Base-by-base conservation (phyloP, 2,888 invertebrate genomes). In the Cheilosia grossa region DNA sequence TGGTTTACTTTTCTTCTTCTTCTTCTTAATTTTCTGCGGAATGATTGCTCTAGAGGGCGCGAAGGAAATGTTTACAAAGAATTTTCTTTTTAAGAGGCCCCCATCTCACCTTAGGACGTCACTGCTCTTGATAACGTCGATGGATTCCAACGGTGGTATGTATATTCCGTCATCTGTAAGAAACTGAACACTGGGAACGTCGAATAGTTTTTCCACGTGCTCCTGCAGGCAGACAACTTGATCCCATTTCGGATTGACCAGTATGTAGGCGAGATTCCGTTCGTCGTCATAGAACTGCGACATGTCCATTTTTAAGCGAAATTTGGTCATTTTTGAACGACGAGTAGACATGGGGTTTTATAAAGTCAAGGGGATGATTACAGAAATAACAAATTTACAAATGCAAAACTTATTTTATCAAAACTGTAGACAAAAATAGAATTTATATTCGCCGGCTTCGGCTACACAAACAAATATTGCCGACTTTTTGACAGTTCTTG, bases 131-230 rank as follows among this genome's bases (percentile, higher is more conserved):
- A 89, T 67, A 0, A 89, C 87, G 37, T 87, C 72, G 2, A 89
- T 87, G 0, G 89, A 88, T 40, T 89, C 89, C 42, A 78, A 87
- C 0, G 88, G 87, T 3, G 89, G 88, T 24, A 89, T 61, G 67
- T 87, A 90, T 9, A 73, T 87, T 9, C 87, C 90, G 47, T 90
- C 89, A 2, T 78, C 49, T 4, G 88, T 88, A 4, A 89, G 21
- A 40, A 89, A 83, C 19, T 86, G 87, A 13, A 90, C 87, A 7
- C 73, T 15, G 47, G 87, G 88, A 72, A 89, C 63, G 1, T 87
- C 72, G 17, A 89, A 89, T 0, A 89, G 42, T 1, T 72, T 87
- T 56, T 90, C 80, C 6, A 90, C 89, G 61, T 90, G 89, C 33
- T 89, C 70, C 42, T 89, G 88, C 2, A 90, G 53, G n/a, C 88